phyloP scores from a whole-genome alignment of 2,113 vertebrate species.

The Procavia capensis region DNA sequence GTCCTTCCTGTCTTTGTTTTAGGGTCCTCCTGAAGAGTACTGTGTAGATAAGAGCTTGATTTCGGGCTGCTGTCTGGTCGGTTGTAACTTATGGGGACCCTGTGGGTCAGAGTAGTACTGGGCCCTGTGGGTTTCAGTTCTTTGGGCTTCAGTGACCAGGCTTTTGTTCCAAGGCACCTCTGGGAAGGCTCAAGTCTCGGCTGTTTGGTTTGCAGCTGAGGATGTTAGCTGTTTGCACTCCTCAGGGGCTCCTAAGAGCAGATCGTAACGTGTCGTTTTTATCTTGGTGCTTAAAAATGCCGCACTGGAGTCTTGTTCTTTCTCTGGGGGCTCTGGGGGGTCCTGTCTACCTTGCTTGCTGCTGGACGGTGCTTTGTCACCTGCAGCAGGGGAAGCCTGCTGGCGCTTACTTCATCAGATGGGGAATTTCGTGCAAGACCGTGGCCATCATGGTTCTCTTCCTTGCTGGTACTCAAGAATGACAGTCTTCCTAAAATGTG shows the following conservation, averaged over 20 bases:
- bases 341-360: background rate
- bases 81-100: too few species aligned
- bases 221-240: too few species aligned
- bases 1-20: background rate
- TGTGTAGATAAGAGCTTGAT: background rate
- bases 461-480: rapidly evolving
- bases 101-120: too few species aligned
- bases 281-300: background rate
- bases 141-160: too few species aligned
- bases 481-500: background rate
- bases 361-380: background rate
- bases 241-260: too few species aligned
- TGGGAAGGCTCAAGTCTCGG: too few species aligned
- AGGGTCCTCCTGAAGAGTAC: background rate
- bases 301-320: rapidly evolving
- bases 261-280: background rate
- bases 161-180: too few species aligned
- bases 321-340: too few species aligned
- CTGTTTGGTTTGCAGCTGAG: too few species aligned
- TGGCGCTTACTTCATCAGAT: background rate
- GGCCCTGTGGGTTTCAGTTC: too few species aligned
- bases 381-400: background rate
- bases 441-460: background rate
- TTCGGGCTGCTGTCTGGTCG: too few species aligned
- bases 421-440: background rate